phyloP scores from a whole-genome alignment of 2,797 vertebrate genomes.

The Enteromius radiatus region DNA sequence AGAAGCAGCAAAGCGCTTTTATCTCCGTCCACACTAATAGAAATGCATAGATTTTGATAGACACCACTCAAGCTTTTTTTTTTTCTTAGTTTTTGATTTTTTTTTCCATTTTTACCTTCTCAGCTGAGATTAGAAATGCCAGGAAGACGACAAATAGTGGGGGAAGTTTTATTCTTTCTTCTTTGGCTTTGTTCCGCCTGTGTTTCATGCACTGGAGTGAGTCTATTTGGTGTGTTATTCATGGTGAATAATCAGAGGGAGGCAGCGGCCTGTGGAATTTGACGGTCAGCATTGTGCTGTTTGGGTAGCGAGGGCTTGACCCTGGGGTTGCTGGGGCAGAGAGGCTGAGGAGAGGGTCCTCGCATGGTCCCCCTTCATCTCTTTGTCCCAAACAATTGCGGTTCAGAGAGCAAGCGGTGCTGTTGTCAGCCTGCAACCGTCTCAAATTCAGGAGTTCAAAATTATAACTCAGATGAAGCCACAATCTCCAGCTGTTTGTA shows the following conservation, averaged over 20 bases:
- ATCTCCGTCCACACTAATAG: slow-evolving; percentile 12
- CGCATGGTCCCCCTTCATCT: slow-evolving; percentile 33
- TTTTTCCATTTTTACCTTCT: not conserved
- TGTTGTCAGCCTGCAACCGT: slow-evolving; percentile 3
- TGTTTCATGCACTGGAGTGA: slow-evolving; percentile 44
- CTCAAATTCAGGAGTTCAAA: slow-evolving; percentile 3
- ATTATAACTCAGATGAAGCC: slow-evolving; percentile 28
- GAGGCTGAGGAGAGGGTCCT: slow-evolving; percentile 15
- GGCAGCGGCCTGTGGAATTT: slow-evolving; percentile 48
- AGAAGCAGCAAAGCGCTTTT: slow-evolving; percentile 26
- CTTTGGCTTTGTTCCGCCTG: slow-evolving; percentile 25
- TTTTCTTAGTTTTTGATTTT: not conserved
- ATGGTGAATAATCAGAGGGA: slow-evolving; percentile 34
- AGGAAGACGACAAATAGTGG: not conserved
- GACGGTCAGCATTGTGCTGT: slow-evolving; percentile 46
- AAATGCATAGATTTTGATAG: slow-evolving; percentile 40
- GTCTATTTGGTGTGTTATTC: slow-evolving; percentile 46
- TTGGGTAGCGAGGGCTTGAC: slow-evolving; percentile 50
- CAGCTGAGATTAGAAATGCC: slow-evolving; percentile 9
- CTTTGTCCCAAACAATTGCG: slow-evolving; percentile 25
- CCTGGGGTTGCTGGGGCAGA: slow-evolving; percentile 32
- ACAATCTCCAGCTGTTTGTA: slow-evolving; percentile 32
- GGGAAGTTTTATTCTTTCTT: slow-evolving; percentile 8
- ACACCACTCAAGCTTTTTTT: slow-evolving; percentile 34
- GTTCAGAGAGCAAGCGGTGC: slow-evolving; percentile 43